Evolutionary conservation across 2,888 invertebrate genomes (phyloP).

Genomic region (Tetheella fluctuosa): DNA sequence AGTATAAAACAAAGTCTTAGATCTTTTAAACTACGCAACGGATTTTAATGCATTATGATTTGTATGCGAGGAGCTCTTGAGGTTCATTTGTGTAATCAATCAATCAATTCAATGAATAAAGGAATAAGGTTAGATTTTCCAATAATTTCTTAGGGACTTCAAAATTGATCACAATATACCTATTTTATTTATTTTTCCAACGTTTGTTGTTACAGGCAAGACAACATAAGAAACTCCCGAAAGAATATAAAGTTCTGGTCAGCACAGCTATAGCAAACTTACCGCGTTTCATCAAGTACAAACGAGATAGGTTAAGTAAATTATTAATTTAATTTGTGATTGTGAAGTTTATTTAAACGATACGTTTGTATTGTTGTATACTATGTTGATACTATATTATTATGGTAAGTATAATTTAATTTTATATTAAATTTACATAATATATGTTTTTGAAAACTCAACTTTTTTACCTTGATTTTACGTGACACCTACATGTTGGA

Average conservation of each 20-base stretch:
- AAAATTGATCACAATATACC: no score
- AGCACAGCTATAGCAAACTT: slow-evolving; percentile 88
- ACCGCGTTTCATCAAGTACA: slow-evolving; percentile 89
- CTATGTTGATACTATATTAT: neutral
- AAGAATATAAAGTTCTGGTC: slow-evolving; percentile 88
- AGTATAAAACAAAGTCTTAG: no score
- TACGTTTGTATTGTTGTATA: neutral
- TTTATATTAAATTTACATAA: neutral
- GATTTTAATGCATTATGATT: no score
- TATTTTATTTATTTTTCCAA: slow-evolving; percentile 13
- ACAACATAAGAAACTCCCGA: slow-evolving; percentile 86
- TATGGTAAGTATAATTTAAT: neutral
- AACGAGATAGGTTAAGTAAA: slow-evolving; percentile 72
- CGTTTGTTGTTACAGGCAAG: slow-evolving; percentile 80
- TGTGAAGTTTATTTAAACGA: no score
- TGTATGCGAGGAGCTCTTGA: no score
- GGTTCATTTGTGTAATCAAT: no score
- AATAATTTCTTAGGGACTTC: no score
- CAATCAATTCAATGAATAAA: no score
- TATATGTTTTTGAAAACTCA: neutral
- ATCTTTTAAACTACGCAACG: no score
- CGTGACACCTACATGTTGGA: neutral
- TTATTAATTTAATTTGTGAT: slow-evolving; percentile 14
- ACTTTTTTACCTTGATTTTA: neutral
- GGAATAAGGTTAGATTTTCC: no score